Percentiles rank a stretch among this genome's conserved stretches.
phyloP scores from a whole-genome alignment of 2,113 vertebrate genomes.

The Eudyptes chrysolophus region DNA sequence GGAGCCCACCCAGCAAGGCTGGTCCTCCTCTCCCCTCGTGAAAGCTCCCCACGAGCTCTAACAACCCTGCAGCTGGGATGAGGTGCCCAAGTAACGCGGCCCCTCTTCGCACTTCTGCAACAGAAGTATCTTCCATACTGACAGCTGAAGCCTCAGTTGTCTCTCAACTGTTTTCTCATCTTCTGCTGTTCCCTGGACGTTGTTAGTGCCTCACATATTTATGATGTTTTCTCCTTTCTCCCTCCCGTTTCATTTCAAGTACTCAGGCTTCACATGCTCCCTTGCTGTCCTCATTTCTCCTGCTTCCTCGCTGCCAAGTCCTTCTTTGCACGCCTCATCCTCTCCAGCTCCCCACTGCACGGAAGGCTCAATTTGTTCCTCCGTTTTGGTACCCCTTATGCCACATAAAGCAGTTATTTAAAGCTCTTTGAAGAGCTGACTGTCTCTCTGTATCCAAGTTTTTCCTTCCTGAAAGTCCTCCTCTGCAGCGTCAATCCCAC shows the following conservation, averaged over 20 bases:
- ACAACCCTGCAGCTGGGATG: neutral
- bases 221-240: neutral
- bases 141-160: neutral
- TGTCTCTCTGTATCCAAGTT: neutral
- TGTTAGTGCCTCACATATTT: fast-evolving
- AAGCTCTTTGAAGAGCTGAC: neutral
- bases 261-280: neutral
- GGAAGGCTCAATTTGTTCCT: neutral
- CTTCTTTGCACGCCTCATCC: neutral
- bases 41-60: neutral
- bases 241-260: neutral
- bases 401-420: neutral
- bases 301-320: neutral
- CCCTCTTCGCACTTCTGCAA: neutral
- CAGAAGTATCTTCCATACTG: neutral
- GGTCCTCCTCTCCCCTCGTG: neutral
- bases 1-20: neutral
- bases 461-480: neutral
- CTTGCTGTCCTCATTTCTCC: neutral
- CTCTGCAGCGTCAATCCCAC: neutral
- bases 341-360: neutral
- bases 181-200: neutral
- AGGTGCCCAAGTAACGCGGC: neutral
- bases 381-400: neutral
- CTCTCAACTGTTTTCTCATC: neutral